These are phyloP conservation scores for Cydia strobilella DNA, from an alignment of 1,140 invertebrate species.

Conservation along the genomic window DNA sequence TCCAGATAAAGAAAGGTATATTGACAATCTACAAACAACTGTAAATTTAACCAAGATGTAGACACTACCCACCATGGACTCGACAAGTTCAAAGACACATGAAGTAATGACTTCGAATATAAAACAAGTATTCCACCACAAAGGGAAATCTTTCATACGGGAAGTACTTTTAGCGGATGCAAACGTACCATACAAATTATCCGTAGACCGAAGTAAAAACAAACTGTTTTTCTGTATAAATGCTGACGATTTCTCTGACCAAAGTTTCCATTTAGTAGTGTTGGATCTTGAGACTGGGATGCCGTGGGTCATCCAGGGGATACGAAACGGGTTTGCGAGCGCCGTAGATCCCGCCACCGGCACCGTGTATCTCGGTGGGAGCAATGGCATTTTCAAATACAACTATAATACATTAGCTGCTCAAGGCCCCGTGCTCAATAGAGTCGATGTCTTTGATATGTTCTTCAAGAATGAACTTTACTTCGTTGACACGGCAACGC, in stretches of 20 bases:
- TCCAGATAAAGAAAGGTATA: neutral
- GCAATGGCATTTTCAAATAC: constrained; percentile 54
- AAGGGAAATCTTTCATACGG: constrained; percentile 39
- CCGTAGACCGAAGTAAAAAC: constrained; percentile 49
- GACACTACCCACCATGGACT: neutral
- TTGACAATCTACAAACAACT: neutral
- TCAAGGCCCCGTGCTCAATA: constrained; percentile 41
- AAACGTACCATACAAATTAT: constrained; percentile 56
- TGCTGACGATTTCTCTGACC: constrained; percentile 56
- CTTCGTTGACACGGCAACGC: constrained; percentile 53
- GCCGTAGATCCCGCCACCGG: constrained; percentile 48
- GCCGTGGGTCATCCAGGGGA: constrained; percentile 44
- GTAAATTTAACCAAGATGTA: neutral
- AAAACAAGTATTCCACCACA: constrained; percentile 20
- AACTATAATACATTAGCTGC: constrained; percentile 46
- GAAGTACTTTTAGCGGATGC: constrained; percentile 50
- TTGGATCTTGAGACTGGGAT: constrained; percentile 44
- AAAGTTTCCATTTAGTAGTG: constrained; percentile 55
- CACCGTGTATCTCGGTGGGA: constrained; percentile 51
- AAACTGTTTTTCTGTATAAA: constrained; percentile 58
- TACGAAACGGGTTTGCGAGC: constrained; percentile 57
- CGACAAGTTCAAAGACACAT: neutral
- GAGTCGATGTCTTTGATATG: constrained; percentile 57
- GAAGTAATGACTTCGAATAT: neutral
- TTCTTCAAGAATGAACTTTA: constrained; percentile 48